phyloP scores from a whole-genome alignment of 2,888 invertebrate species.

The Cerastis rubricosa region DNA sequence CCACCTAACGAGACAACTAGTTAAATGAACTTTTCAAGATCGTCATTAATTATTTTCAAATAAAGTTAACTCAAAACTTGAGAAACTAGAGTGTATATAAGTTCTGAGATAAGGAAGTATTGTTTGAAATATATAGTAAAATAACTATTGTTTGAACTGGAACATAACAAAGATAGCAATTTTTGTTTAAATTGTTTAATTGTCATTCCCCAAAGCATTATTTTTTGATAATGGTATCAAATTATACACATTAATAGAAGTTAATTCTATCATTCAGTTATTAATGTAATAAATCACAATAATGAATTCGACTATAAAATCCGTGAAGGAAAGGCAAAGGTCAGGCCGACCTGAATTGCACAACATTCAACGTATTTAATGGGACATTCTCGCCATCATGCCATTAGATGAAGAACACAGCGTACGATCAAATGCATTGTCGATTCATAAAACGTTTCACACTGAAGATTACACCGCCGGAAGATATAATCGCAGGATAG shows the following conservation, averaged over 20 bases:
- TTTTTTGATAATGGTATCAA: conserved; percentile 19
- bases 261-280: conserved; percentile 42
- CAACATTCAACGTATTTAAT: conserved; percentile 68
- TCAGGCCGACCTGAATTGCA: conserved; percentile 72
- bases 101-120: neutral
- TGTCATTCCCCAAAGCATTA: neutral
- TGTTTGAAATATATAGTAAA: neutral
- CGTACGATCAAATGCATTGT: conserved; percentile 67
- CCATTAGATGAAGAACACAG: conserved; percentile 65
- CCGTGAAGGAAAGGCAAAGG: conserved; percentile 67
- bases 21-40: conserved; percentile 46
- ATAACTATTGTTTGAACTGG: neutral
- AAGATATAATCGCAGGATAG: conserved; percentile 79
- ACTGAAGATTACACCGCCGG: conserved; percentile 78
- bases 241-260: conserved; percentile 26
- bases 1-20: conserved; percentile 30
- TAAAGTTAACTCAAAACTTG: neutral
- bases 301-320: conserved; percentile 55
- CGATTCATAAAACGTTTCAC: conserved; percentile 73
- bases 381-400: conserved; percentile 57
- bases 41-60: neutral
- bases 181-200: too few relatives aligned
- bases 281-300: conserved; percentile 51
- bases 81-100: neutral
- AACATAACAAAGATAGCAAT: too few relatives aligned